Evolutionary conservation across 2,113 vertebrate species (phyloP).

Genomic region (Hirundichthys speculiger): DNA sequence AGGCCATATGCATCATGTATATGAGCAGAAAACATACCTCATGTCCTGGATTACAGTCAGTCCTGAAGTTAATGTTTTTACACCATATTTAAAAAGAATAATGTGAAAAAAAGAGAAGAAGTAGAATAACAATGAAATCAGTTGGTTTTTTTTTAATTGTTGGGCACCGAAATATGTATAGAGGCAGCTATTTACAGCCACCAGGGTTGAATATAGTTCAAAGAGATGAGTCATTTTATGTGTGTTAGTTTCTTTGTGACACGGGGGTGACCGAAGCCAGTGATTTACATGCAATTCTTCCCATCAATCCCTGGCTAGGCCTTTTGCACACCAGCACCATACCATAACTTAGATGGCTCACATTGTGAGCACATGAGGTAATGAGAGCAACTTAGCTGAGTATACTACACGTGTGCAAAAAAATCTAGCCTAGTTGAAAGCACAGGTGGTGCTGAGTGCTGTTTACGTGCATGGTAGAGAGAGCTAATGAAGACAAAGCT

Average conservation of each 20-base stretch:
- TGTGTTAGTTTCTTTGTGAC: slow-evolving; percentile 74
- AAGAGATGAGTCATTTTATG: slow-evolving; percentile 67
- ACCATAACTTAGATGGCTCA: slow-evolving; percentile 75
- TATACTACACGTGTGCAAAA: slow-evolving; percentile 65
- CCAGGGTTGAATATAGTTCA: slow-evolving; percentile 64
- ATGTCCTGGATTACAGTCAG: not conserved
- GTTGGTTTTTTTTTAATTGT: not conserved
- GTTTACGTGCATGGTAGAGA: slow-evolving; percentile 55
- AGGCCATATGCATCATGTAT: not conserved
- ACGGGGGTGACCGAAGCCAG: slow-evolving; percentile 76
- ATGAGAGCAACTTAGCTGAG: slow-evolving; percentile 69
- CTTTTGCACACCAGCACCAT: slow-evolving; percentile 70
- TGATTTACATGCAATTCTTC: slow-evolving; percentile 79
- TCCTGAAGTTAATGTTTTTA: not conserved
- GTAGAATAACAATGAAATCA: not conserved
- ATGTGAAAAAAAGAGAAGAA: not conserved
- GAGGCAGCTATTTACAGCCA: slow-evolving; percentile 55
- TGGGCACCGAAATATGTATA: slow-evolving; percentile 21
- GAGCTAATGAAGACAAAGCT: slow-evolving; percentile 40
- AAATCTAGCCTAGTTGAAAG: slow-evolving; percentile 49
- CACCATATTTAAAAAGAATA: not conserved
- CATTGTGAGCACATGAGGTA: slow-evolving; percentile 80
- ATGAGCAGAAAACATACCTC: not conserved
- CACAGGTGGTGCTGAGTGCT: slow-evolving; percentile 59
- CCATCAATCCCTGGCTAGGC: slow-evolving; percentile 73